Percentiles rank a stretch among this genome's conserved stretches.
These are phyloP conservation scores for Arctocebus calabarensis DNA, from an alignment of 2,797 vertebrate genomes.

Conservation along the genomic window DNA sequence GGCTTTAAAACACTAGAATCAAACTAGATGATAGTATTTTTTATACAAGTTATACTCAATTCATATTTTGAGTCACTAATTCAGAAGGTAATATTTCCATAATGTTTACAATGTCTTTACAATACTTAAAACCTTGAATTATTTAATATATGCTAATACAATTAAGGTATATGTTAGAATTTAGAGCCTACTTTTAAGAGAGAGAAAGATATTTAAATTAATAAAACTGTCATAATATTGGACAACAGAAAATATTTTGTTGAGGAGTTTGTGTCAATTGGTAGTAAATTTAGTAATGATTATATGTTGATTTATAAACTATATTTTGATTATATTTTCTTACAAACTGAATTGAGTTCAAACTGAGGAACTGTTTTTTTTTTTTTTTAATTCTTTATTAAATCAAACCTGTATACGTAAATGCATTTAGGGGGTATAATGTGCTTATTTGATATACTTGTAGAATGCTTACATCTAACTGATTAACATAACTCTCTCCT, in stretches of 20 bases:
- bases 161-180: background rate
- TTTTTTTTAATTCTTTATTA: too few relatives aligned
- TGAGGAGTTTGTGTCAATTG: background rate
- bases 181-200: background rate
- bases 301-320: background rate
- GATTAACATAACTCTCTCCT: too few relatives aligned
- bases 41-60: background rate
- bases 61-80: background rate
- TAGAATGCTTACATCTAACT: too few relatives aligned
- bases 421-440: too few relatives aligned
- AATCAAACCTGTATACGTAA: too few relatives aligned
- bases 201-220: background rate
- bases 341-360: background rate
- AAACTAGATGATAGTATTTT: background rate
- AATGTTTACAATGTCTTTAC: background rate
- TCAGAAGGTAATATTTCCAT: background rate
- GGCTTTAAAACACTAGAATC: background rate
- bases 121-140: background rate
- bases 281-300: slow-evolving; percentile 18
- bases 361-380: slow-evolving; percentile 4
- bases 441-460: too few relatives aligned
- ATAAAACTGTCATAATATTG: slow-evolving; percentile 4
- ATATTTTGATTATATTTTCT: slow-evolving; percentile 1
- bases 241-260: background rate
- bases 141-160: background rate